Evolutionary conservation across 35 echinoderm and acorn worm genomes (phyloP).

Genomic region (Hemicentrotus pulcherrimus): DNA sequence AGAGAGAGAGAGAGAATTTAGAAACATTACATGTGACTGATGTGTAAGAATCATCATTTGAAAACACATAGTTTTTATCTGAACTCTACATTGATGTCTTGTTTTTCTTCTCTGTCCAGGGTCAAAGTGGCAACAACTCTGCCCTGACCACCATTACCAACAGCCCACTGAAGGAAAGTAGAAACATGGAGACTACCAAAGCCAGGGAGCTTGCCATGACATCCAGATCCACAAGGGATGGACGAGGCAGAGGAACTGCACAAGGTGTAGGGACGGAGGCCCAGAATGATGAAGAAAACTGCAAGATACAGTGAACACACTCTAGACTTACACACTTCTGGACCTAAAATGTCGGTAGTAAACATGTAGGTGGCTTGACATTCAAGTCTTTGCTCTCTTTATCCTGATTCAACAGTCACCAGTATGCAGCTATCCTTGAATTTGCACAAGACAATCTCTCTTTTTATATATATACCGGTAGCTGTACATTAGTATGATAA

Average conservation of each 20-base stretch:
- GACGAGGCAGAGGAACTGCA: neutral
- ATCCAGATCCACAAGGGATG: neutral
- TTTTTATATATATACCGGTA: too few relatives aligned
- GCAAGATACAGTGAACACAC: neutral
- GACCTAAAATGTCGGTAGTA: too few relatives aligned
- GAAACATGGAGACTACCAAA: neutral
- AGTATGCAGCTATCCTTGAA: neutral
- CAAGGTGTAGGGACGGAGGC: neutral
- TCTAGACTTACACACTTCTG: neutral
- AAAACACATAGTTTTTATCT: neutral
- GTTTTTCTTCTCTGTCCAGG: neutral
- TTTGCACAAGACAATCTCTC: neutral
- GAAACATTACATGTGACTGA: too few relatives aligned
- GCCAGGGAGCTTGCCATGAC: neutral
- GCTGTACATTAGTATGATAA: too few relatives aligned
- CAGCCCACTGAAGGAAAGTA: conserved; percentile 47
- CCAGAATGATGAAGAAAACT: neutral
- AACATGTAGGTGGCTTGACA: too few relatives aligned
- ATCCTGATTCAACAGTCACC: neutral
- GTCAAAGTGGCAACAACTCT: neutral
- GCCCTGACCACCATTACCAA: conserved; percentile 62
- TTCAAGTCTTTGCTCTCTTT: neutral
- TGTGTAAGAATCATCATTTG: too few relatives aligned
- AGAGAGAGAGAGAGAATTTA: too few relatives aligned
- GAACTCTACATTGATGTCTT: neutral